Evolutionary conservation across 2,888 invertebrate genomes (phyloP), one percentile per base, ranked within the genome.

Genomic region (Caenorhabditis sp.): DNA sequence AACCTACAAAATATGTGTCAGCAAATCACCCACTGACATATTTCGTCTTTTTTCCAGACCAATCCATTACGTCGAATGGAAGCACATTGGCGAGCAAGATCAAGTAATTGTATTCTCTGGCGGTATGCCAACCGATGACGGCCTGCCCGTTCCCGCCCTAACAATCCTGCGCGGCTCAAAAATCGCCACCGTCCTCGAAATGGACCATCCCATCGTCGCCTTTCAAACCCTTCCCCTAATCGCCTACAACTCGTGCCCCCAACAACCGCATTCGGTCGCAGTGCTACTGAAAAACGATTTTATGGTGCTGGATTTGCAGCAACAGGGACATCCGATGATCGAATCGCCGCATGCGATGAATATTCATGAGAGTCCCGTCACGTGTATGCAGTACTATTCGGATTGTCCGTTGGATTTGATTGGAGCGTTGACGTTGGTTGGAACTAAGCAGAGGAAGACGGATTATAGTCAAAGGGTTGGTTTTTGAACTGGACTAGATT

Each of bases 271-370:
- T 90, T 97, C 95, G 88, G 94, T 99, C 89, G 95, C 96, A 87
- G 97, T 97, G 84, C 92, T 99, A 73, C 92, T 99, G 84, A 95
- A 95, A 90, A 95, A 95, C 91, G 97, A 99, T 91, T 91, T 99
- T 89, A 96, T 99, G 89, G 93, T 97, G 88, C 94, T 99, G 89
- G 99, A 99, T 91, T 92, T 99, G 88, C 93, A 93, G 88, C 93
- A 94, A 60, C 92, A 93, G 70, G 97, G 97, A 88, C 99, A 96
- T 91, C 97, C 97, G 26, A 95, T 96, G 90, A 95, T 97, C 91
- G 97, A 97, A 90, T 97, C 97, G 91, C 99, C 97, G 56, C 97
- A 99, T 91, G 95, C 97, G 76, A 97, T 99, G 96, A 97, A 99
- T 90, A 92, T 99, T 84, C 97, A 99, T 91, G 97, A 99, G 90